These are phyloP conservation scores for Oxystoma pomonae DNA, from an alignment of 2,888 invertebrate genomes.

Conservation along the genomic window DNA sequence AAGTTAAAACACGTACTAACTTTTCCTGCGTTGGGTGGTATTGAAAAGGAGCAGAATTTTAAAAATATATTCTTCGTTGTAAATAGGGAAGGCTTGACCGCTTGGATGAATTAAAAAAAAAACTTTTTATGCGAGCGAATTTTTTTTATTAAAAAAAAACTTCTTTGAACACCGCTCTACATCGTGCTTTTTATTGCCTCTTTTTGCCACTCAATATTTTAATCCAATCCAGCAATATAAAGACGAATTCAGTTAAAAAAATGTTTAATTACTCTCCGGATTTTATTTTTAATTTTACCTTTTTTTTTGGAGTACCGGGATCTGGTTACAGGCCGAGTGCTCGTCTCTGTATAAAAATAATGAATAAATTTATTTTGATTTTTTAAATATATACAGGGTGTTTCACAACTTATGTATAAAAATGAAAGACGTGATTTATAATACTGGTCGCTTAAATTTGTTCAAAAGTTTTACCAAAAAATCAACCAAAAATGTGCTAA, in stretches of 20 bases:
- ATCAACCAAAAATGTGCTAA: too few species aligned
- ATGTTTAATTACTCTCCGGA: conserved; percentile 19
- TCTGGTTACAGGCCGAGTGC: too few species aligned
- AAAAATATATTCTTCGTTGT: conserved; percentile 32
- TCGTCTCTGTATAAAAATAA: too few species aligned
- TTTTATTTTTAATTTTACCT: conserved; percentile 18
- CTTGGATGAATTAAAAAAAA: conserved; percentile 31
- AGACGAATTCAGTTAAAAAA: conserved; percentile 21
- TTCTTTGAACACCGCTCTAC: conserved; percentile 39
- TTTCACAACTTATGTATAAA: too few species aligned
- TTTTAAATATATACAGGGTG: too few species aligned
- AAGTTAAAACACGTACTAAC: conserved; percentile 32
- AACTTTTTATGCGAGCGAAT: neutral
- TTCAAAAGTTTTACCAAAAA: too few species aligned
- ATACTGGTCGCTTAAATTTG: too few species aligned
- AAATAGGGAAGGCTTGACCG: conserved; percentile 32
- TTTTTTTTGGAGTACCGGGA: too few species aligned
- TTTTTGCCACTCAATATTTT: conserved; percentile 19
- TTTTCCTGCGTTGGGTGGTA: conserved; percentile 27
- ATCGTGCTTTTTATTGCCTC: conserved; percentile 27
- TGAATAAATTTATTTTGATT: too few species aligned
- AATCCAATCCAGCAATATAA: conserved; percentile 17
- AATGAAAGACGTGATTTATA: too few species aligned
- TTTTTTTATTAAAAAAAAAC: conserved; percentile 37
- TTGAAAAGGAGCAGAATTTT: conserved; percentile 32